A percentile compares a stretch with the other conserved stretches of the same genome.
Evolutionary conservation across 2,113 vertebrate genomes (phyloP).

Genomic region (Oncorhynchus tshawytscha): DNA sequence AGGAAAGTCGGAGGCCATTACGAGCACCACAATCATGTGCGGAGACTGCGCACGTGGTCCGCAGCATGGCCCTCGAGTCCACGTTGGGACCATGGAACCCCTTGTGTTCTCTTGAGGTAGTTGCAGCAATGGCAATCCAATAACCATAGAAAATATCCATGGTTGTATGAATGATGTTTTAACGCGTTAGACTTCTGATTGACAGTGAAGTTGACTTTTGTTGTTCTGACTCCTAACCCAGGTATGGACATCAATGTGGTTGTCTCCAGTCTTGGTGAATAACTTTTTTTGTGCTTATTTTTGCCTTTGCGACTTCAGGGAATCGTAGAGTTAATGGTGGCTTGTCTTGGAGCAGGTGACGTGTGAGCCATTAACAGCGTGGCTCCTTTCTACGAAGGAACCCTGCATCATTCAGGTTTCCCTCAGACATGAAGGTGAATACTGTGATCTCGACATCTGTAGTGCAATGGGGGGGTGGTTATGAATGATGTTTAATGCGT

Average conservation of each 20-base stretch:
- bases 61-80: not conserved
- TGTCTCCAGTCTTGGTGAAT: not conserved
- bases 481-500: constrained; percentile 51
- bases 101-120: not conserved
- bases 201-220: not conserved
- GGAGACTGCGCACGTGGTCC: not conserved
- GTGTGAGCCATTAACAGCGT: no score
- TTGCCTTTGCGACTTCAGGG: no score
- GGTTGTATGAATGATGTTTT: constrained; percentile 46
- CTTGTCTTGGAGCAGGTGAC: no score
- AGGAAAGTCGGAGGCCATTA: not conserved
- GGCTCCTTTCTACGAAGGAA: no score
- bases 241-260: not conserved
- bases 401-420: not conserved
- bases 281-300: not conserved
- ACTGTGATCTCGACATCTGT: not conserved
- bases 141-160: not conserved
- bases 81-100: not conserved
- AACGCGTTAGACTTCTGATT: constrained; percentile 69
- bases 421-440: not conserved
- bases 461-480: not conserved
- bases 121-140: not conserved
- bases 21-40: not conserved
- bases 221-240: not conserved
- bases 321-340: no score